A percentile compares a stretch with the other conserved stretches of the same genome.
phyloP scores from a whole-genome alignment of 1,140 invertebrate species.

The Antheraea pernyi region DNA sequence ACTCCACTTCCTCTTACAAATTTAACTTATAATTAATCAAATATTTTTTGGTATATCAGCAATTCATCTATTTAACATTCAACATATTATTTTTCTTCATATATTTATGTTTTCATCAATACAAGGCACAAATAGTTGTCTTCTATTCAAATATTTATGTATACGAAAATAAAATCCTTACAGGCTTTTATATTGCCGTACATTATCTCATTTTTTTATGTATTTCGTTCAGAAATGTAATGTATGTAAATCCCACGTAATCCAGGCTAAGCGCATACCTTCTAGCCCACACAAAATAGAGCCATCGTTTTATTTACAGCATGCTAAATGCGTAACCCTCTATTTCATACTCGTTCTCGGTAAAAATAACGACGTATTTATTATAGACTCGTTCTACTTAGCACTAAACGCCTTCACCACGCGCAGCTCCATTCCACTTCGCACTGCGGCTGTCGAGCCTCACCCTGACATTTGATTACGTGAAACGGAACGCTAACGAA shows the following conservation, averaged over 20 bases:
- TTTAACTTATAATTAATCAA: no score
- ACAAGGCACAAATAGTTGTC: no score
- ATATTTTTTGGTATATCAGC: no score
- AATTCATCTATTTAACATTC: no score
- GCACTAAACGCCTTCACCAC: slow-evolving; percentile 1
- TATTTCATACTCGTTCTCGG: slow-evolving; percentile 20
- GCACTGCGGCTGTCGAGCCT: slow-evolving; percentile 12
- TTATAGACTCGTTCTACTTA: slow-evolving; percentile 20
- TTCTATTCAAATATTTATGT: no score
- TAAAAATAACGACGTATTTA: slow-evolving; percentile 27
- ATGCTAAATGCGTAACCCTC: slow-evolving; percentile 22
- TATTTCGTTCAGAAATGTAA: neutral
- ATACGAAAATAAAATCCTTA: no score
- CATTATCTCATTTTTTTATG: no score
- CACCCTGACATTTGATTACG: slow-evolving; percentile 41
- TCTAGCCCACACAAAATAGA: slow-evolving; percentile 14
- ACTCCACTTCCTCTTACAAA: no score
- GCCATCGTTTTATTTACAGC: slow-evolving; percentile 17
- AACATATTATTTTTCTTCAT: no score
- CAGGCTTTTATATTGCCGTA: no score
- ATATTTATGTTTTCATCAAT: no score
- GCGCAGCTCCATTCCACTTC: slow-evolving; percentile 15
- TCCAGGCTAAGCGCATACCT: neutral
- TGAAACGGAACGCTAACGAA: slow-evolving; percentile 56
- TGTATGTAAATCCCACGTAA: neutral